Base-by-base conservation (phyloP, 1,140 invertebrate genomes). In the Oppia nitens region DNA sequence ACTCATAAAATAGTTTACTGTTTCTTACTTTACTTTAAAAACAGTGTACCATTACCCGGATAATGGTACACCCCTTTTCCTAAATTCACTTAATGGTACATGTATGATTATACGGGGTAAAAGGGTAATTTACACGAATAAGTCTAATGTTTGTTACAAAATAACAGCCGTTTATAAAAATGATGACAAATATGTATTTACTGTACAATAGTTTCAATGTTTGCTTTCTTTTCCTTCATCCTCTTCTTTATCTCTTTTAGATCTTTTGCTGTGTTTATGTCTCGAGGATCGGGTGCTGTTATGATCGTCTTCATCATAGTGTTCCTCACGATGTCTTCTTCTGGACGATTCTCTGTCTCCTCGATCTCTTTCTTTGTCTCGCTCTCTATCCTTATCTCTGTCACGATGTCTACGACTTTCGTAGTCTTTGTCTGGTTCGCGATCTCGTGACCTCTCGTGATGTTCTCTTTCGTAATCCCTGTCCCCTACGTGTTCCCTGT, bases 241-340 rank as follows among this genome's bases (percentile, higher is more conserved):
- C 32, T 64, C 64, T 14, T 65, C 64, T 58, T 65, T 65, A 11
- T 65, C 64, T 29, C 65, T 25, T 56, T 66, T 67, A n/a, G 67
- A 65, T 50, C 64, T 54, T 57, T 68, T 68, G 2, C 32, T 40
- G 32, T 64, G 59, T 51, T 67, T 68, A 40, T 68, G 67, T 3
- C 65, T 47, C 2, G 65, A 65, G 29, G 64, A 64, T 51, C 55
- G 53, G 49, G 62, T 56, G 3, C 62, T 62, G 32, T 23, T 47
- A n/a, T 61, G 55, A 27, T 62, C 55, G 20, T 65, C 63, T 21
- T 62, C 47, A 1, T 65, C 60, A n/a, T 59, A 47, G 9, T 65
- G 54, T 26, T 62, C 50, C 24, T 65, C 63, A 25, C 61, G 57
- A 20, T 69, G 60, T 63, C 62, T 26, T 64, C 59, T 54, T 61